Base-by-base conservation (phyloP, 2,113 vertebrate species). In the Steatornis caripensis region DNA sequence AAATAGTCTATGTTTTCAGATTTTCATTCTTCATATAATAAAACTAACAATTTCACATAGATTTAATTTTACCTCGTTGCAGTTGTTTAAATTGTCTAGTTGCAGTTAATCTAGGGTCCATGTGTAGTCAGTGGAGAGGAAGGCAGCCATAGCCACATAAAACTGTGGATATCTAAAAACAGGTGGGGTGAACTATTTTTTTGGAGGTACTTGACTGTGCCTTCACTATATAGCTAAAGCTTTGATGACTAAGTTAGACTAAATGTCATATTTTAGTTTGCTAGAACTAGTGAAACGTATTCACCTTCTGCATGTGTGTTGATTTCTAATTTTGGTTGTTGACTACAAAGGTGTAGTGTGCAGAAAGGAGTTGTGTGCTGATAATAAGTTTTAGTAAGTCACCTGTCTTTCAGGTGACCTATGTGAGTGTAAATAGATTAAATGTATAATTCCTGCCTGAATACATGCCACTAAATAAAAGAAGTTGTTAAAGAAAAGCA, bases 91-190 rank as follows among this genome's bases (percentile, higher is more conserved):
- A 69, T 68, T 61, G 24, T 71, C 48, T 89, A 2, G 9, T 53
- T 87, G 32, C 48, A 68, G 8, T 18, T 71, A 62, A 71, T 81
- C 34, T 36, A 13, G 43, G 45, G 61, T n/a, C 57, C 46, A 3
- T 18, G 39, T 10, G 43, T 18, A 41, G 66, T 32, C 49, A 77
- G 68, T 34, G 55, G 51, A 32, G 77, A 71, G 39, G 69, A 75
- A 75, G 43, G 55, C 39, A 91, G 36, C 34, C 7, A 8, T 48
- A 30, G 48, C 30, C 53, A 22, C 34, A 24, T 30, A 60, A 26
- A 15, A 4, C 24, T 12, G 2, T 0, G 51, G 80, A 11, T 9
- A 4, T 1, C 29, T 51, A 18, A 32, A 32, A 78, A 39, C 5
- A 37, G 20, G 11, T 74, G 29, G 64, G 7, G 5, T 34, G 22